These are phyloP conservation scores for Drosophila setifemur DNA, from an alignment of 1,140 invertebrate species.

Conservation along the genomic window DNA sequence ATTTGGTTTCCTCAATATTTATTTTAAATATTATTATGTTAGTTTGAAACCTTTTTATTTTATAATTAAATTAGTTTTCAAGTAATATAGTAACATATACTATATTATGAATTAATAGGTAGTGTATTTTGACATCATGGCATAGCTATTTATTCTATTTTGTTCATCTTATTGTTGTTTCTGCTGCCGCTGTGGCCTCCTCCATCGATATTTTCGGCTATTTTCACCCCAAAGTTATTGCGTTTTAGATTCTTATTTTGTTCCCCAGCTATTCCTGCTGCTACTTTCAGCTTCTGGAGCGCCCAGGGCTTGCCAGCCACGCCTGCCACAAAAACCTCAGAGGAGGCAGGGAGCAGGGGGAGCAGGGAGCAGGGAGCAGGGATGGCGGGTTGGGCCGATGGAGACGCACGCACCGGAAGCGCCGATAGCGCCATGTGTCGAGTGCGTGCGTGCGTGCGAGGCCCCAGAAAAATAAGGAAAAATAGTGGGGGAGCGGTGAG, in stretches of 20 bases:
- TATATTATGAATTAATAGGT: background rate
- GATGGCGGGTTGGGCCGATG: slow-evolving; percentile 10
- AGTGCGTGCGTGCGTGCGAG: slow-evolving; percentile 70
- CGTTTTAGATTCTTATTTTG: slow-evolving; percentile 74
- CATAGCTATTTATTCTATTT: background rate
- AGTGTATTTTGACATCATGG: background rate
- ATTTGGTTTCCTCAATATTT: too few species aligned
- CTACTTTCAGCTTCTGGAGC: slow-evolving; percentile 31
- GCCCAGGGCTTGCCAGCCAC: slow-evolving; percentile 52
- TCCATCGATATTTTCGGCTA: slow-evolving; percentile 80
- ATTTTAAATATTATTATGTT: too few species aligned
- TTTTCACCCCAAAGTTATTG: slow-evolving; percentile 81
- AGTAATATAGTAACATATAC: too few species aligned
- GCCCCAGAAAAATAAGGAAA: slow-evolving; percentile 36
- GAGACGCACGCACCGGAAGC: slow-evolving; percentile 72
- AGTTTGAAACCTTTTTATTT: too few species aligned
- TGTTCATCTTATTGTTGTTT: slow-evolving; percentile 16
- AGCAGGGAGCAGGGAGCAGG: background rate
- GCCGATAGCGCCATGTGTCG: slow-evolving; percentile 79
- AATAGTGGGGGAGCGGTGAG: background rate
- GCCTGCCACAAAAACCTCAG: slow-evolving; percentile 29
- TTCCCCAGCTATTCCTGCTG: slow-evolving; percentile 1
- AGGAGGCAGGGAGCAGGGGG: background rate
- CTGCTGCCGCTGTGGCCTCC: slow-evolving; percentile 44
- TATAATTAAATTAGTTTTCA: background rate